Conservation (phyloP, 2,888 invertebrate genomes). For the Microctonus aethiopoides region DNA sequence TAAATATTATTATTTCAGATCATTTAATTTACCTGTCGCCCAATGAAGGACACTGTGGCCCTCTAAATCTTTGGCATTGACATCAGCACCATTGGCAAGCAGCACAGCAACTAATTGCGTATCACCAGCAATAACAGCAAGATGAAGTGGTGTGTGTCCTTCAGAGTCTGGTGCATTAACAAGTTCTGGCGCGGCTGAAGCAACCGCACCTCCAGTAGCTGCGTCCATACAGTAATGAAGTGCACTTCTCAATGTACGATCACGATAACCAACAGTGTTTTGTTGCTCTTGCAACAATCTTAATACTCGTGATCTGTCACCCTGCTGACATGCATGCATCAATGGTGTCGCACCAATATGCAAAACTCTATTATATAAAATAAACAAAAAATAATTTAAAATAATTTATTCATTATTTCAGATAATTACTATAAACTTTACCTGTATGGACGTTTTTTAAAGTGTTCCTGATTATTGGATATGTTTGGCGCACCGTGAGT, state of each 20-base stretch:
- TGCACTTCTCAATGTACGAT: slow-evolving; percentile 86
- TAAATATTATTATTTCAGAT: background rate
- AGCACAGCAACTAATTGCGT: slow-evolving; percentile 87
- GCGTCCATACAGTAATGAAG: slow-evolving; percentile 92
- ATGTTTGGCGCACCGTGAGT: slow-evolving; percentile 30
- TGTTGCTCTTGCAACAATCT: slow-evolving; percentile 79
- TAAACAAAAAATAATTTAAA: background rate
- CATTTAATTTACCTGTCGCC: slow-evolving; percentile 87
- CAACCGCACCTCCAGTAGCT: slow-evolving; percentile 72
- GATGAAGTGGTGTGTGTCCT: slow-evolving; percentile 94
- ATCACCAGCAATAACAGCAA: slow-evolving; percentile 95
- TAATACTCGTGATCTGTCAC: slow-evolving; percentile 81
- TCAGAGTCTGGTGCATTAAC: slow-evolving; percentile 90
- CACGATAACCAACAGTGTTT: slow-evolving; percentile 76
- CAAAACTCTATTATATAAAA: slow-evolving; percentile 55
- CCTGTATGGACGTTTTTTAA: slow-evolving; percentile 60
- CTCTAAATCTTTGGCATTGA: slow-evolving; percentile 91
- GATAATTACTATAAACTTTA: slow-evolving; percentile 29
- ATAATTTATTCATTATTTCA: background rate
- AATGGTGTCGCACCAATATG: slow-evolving; percentile 81
- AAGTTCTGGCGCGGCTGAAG: slow-evolving; percentile 87
- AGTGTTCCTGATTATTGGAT: slow-evolving; percentile 45
- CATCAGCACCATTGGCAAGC: slow-evolving; percentile 88
- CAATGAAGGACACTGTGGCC: slow-evolving; percentile 97
- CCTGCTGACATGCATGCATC: slow-evolving; percentile 94